phyloP scores from a whole-genome alignment of 2,797 vertebrate genomes.

The Enteromius anoplus region DNA sequence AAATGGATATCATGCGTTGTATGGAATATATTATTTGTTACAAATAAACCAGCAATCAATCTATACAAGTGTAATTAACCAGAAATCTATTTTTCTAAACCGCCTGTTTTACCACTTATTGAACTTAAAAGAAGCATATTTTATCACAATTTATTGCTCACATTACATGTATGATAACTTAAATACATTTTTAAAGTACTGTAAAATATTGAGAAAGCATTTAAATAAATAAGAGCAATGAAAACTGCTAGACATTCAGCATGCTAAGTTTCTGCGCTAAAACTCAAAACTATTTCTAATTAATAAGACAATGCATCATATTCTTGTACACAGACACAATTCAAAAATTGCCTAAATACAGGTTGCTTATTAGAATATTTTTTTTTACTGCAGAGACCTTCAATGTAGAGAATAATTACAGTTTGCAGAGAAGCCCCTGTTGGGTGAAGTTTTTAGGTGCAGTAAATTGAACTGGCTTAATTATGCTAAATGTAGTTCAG shows the following conservation, averaged over 20 bases:
- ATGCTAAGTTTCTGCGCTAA: conserved; percentile 50
- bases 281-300: conserved; percentile 42
- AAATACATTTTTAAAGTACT: conserved; percentile 27
- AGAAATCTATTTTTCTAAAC: not conserved
- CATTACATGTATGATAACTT: conserved; percentile 43
- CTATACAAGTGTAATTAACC: not conserved
- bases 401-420: conserved; percentile 16
- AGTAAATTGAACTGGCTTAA: not conserved
- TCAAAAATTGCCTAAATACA: conserved; percentile 38
- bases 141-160: conserved; percentile 38
- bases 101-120: not conserved
- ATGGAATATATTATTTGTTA: not conserved
- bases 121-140: conserved; percentile 20
- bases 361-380: conserved; percentile 35
- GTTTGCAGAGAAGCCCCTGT: not conserved
- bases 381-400: conserved; percentile 19
- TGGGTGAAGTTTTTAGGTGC: not conserved
- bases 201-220: conserved; percentile 42
- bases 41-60: not conserved
- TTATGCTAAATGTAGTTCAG: conserved; percentile 20
- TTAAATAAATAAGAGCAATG: conserved; percentile 47
- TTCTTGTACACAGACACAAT: conserved; percentile 38
- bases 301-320: conserved; percentile 37
- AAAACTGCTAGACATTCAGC: conserved; percentile 50
- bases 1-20: not conserved